These are phyloP conservation scores for Meriones unguiculatus DNA, from an alignment of 2,113 vertebrate species.

Conservation along the genomic window DNA sequence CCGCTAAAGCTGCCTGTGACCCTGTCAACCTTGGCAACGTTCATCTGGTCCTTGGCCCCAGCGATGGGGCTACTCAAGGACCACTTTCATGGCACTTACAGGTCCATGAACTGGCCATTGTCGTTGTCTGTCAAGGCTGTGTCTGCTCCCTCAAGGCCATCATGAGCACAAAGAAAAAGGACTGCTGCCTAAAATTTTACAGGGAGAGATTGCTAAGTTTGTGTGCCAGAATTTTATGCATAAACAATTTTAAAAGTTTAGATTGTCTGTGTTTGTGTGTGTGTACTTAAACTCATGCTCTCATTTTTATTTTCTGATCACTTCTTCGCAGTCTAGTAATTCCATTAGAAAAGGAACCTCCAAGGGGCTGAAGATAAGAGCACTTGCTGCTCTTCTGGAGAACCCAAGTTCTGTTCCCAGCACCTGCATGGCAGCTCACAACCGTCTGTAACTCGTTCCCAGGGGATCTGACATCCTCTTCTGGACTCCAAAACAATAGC, in stretches of 20 bases:
- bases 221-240: background rate
- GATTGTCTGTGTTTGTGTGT: too few species aligned
- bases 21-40: background rate
- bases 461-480: background rate
- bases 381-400: background rate
- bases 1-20: background rate
- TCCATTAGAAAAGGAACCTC: background rate
- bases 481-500: background rate
- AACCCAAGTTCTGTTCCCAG: background rate
- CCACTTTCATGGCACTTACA: background rate
- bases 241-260: constrained; percentile 36
- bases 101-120: background rate
- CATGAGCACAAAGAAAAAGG: background rate
- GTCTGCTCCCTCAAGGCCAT: background rate
- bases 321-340: background rate
- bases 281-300: background rate
- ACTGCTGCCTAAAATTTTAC: background rate
- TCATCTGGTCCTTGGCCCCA: background rate
- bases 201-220: background rate
- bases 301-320: constrained; percentile 28
- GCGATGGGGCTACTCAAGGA: background rate
- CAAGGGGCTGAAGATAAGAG: background rate
- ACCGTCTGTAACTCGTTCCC: background rate
- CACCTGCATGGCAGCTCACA: background rate
- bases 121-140: background rate